These are phyloP conservation scores for Aphelenchoides besseyi DNA, from an alignment of 1,140 invertebrate genomes.

Conservation along the genomic window DNA sequence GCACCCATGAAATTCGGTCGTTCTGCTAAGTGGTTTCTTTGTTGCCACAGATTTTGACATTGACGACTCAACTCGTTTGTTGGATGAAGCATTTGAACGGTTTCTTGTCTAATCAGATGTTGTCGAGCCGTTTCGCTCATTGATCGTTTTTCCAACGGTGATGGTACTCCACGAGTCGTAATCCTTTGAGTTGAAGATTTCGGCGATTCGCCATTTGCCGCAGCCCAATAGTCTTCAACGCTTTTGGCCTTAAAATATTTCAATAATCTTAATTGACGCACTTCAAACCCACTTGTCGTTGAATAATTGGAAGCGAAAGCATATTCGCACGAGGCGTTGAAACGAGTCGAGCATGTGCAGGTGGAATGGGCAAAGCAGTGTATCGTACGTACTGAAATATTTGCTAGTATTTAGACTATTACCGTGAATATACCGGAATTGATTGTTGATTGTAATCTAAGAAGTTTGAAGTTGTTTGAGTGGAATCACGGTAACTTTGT, in stretches of 20 bases:
- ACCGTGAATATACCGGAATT: background rate
- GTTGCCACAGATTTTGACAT: constrained; percentile 16
- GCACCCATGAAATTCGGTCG: too few species aligned
- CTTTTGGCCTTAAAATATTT: background rate
- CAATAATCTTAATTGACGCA: background rate
- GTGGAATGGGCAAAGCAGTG: background rate
- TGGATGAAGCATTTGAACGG: background rate
- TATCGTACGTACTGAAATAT: constrained; percentile 7
- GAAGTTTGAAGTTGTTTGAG: background rate
- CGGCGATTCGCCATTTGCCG: background rate
- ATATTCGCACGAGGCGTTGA: constrained; percentile 9
- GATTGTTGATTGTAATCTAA: background rate
- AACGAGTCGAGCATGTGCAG: background rate
- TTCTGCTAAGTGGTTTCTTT: background rate
- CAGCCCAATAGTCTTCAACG: constrained; percentile 5
- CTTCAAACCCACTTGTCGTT: constrained; percentile 2
- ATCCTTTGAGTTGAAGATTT: constrained; percentile 1
- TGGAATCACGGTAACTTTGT: background rate
- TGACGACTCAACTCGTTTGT: constrained; percentile 11
- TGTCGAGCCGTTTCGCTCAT: constrained; percentile 9
- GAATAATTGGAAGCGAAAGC: constrained; percentile 2
- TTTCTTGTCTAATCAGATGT: background rate
- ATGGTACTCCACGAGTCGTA: background rate
- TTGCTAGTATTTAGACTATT: too few species aligned
- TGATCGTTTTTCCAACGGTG: background rate